phyloP scores from a whole-genome alignment of 2,797 vertebrate genomes.

The Eospalax fontanierii region DNA sequence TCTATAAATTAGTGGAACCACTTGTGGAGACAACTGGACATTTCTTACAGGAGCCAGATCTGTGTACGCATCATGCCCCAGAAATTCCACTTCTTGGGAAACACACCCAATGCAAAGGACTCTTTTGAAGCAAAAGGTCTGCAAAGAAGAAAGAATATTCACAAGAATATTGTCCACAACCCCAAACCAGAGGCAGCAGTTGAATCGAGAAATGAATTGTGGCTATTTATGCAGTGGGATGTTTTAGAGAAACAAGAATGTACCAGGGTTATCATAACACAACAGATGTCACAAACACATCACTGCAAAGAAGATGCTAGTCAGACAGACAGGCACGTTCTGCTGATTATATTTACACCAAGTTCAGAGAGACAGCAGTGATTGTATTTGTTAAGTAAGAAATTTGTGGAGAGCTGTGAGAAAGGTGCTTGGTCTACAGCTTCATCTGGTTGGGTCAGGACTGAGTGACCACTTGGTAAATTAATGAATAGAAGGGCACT shows the following conservation, averaged over 20 bases:
- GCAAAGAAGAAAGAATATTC: background rate
- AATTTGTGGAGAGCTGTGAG: too few species aligned
- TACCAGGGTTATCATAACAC: too few species aligned
- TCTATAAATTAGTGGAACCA: background rate
- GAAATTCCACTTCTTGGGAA: conserved; percentile 26
- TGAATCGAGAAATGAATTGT: background rate
- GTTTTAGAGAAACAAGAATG: background rate
- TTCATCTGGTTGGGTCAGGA: background rate
- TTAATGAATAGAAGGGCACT: background rate
- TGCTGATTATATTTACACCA: background rate
- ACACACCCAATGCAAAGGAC: background rate
- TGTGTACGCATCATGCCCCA: background rate
- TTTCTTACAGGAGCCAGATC: background rate
- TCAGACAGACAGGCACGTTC: background rate
- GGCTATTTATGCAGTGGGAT: background rate
- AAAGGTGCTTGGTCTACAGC: background rate
- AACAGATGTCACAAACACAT: background rate
- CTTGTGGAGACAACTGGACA: background rate
- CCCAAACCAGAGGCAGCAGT: background rate
- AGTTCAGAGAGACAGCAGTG: background rate
- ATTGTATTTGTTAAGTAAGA: background rate
- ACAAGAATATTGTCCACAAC: background rate
- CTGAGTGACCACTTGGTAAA: background rate
- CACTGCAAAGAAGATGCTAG: background rate
- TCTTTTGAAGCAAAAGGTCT: background rate